Base-by-base conservation (phyloP, 2,888 invertebrate species). In the Tholera decimalis region DNA sequence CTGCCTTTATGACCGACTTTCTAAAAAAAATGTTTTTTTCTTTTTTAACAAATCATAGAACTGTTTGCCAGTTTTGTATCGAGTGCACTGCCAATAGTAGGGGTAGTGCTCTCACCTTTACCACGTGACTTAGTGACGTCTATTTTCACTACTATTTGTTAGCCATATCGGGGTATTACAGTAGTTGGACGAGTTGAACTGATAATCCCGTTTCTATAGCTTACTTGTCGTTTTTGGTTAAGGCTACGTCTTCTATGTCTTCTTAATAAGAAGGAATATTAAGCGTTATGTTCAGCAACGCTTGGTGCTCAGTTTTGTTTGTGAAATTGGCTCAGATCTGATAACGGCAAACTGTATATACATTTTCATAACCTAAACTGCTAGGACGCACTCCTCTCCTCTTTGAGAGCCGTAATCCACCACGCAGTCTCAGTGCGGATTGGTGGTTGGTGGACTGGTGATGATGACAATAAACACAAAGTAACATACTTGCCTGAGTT, bases 91-190 rank as follows among this genome's bases (percentile, higher is more conserved):
- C 46, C 57, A 50, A 30, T 78, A 28, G 82, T 83, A 81, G 57
- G 64, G 73, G 67, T 66, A 71, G 82, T 82, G 78, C 85, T 87
- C 89, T 89, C 88, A 89, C 88, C 90, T 88, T 82, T 82, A 77
- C 72, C 80, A 84, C 82, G 73, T 83, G 83, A 78, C 82, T 70
- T 56, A 63, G 83, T 81, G 83, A 80, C 78, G 83, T 85, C 76
- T 86, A 85, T 84, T 81, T 81, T 73, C 69, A 71, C 74, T 68
- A 79, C 56, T n/a, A 67, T 72, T 83, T 68, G 73, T 83, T 79
- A 71, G 59, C 83, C 83, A 81, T 83, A 83, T 78, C 67, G 57
- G 79, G 72, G 62, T 63, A 47, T 71, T 67, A 61, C 60, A 62
- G 63, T 39, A 60, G 54, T 61, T 49, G 11, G 49, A 57, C 37